Evolutionary conservation across 2,888 invertebrate genomes (phyloP).

Genomic region (Drosophila conformis): DNA sequence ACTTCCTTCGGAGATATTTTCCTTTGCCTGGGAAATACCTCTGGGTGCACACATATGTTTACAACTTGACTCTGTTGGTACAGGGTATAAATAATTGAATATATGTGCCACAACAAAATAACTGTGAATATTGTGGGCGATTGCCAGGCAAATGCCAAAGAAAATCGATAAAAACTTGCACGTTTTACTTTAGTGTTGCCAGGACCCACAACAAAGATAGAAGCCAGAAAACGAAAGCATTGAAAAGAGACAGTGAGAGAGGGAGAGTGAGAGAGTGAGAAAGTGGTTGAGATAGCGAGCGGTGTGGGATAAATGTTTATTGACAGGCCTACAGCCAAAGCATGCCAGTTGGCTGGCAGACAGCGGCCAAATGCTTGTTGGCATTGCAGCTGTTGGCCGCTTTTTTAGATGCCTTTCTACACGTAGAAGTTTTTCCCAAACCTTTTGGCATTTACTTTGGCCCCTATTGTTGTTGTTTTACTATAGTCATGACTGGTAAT

Average conservation of each 20-base stretch:
- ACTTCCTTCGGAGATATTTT: not conserved
- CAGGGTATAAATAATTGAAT: slow-evolving; percentile 3
- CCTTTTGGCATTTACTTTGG: slow-evolving; percentile 50
- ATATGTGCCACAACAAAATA: slow-evolving; percentile 60
- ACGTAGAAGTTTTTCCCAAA: slow-evolving; percentile 24
- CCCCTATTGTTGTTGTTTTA: slow-evolving; percentile 32
- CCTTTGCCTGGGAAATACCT: too few relatives aligned
- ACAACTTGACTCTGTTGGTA: not conserved
- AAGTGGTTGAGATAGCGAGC: not conserved
- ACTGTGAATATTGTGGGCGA: slow-evolving; percentile 62
- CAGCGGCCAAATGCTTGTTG: slow-evolving; percentile 36
- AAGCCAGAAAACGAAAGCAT: slow-evolving; percentile 3
- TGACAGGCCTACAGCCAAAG: slow-evolving; percentile 53
- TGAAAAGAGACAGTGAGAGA: not conserved
- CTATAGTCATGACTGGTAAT: slow-evolving; percentile 1
- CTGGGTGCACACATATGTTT: not conserved
- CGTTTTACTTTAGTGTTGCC: slow-evolving; percentile 46
- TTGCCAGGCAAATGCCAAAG: slow-evolving; percentile 51
- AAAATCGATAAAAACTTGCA: slow-evolving; percentile 68
- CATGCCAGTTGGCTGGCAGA: slow-evolving; percentile 54
- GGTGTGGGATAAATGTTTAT: slow-evolving; percentile 58
- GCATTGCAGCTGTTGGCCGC: slow-evolving; percentile 58
- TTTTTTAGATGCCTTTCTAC: slow-evolving; percentile 25
- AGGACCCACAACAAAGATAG: slow-evolving; percentile 31
- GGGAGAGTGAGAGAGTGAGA: not conserved